Evolutionary conservation across 2,797 vertebrate species (phyloP).

Genomic region (Pogonophryne albipinna): DNA sequence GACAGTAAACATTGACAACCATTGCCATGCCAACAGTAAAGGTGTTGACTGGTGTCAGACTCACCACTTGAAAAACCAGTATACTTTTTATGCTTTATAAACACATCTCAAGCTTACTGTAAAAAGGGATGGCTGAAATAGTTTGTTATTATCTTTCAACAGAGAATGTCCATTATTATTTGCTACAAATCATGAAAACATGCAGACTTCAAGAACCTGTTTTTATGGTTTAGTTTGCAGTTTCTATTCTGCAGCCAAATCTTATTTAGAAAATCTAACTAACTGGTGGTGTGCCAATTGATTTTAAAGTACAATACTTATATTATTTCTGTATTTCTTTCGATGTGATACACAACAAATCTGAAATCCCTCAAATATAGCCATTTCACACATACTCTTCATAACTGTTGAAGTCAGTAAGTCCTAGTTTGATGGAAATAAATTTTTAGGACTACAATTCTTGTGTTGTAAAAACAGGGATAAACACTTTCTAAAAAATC

Average conservation of each 20-base stretch:
- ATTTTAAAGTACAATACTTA: neutral
- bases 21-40: slow-evolving; percentile 52
- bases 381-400: neutral
- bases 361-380: neutral
- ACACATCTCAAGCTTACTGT: neutral
- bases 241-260: neutral
- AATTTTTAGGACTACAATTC: neutral
- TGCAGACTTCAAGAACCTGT: neutral
- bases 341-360: neutral
- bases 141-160: neutral
- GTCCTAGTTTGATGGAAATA: neutral
- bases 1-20: slow-evolving; percentile 39
- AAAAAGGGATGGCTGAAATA: slow-evolving; percentile 6
- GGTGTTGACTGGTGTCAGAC: slow-evolving; percentile 31
- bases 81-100: neutral
- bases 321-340: neutral
- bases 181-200: neutral
- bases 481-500: slow-evolving; percentile 18
- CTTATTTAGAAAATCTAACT: neutral
- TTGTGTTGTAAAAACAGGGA: slow-evolving; percentile 2
- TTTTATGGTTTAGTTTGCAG: neutral
- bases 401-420: neutral
- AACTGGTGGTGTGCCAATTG: neutral
- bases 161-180: neutral
- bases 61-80: slow-evolving; percentile 28